phyloP scores from a whole-genome alignment of 2,888 invertebrate species.

The Ophion slaviceki region DNA sequence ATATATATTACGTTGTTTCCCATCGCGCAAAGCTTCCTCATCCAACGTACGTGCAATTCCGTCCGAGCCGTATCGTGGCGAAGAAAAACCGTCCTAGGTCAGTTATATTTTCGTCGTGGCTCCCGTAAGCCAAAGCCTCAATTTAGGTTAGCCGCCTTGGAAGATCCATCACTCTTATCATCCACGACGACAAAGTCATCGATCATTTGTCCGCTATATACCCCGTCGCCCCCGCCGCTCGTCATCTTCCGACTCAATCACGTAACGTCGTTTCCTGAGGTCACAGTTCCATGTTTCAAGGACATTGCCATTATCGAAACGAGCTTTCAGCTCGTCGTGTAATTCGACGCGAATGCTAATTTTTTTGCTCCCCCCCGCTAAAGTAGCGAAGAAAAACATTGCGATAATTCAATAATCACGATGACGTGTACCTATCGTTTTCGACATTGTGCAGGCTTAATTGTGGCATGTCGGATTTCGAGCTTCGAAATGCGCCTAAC shows the following conservation, averaged over 20 bases:
- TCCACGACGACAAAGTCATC: background rate
- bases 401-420: conserved; percentile 3
- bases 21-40: background rate
- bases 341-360: background rate
- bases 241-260: too few relatives aligned
- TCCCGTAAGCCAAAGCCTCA: background rate
- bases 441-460: conserved; percentile 11
- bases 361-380: background rate
- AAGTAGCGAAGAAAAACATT: background rate
- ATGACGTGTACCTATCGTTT: background rate
- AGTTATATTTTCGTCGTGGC: background rate
- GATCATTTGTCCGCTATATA: too few relatives aligned
- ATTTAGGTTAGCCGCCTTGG: too few relatives aligned
- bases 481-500: conserved; percentile 24
- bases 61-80: too few relatives aligned
- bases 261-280: too few relatives aligned
- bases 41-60: background rate
- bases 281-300: background rate
- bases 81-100: background rate
- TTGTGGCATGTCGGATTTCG: conserved; percentile 11
- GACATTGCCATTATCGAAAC: background rate
- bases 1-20: conserved; percentile 19
- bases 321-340: too few relatives aligned
- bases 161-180: background rate
- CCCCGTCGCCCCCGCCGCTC: too few relatives aligned